Conservation (phyloP, 2,888 invertebrate genomes). For the Apamea anceps region DNA sequence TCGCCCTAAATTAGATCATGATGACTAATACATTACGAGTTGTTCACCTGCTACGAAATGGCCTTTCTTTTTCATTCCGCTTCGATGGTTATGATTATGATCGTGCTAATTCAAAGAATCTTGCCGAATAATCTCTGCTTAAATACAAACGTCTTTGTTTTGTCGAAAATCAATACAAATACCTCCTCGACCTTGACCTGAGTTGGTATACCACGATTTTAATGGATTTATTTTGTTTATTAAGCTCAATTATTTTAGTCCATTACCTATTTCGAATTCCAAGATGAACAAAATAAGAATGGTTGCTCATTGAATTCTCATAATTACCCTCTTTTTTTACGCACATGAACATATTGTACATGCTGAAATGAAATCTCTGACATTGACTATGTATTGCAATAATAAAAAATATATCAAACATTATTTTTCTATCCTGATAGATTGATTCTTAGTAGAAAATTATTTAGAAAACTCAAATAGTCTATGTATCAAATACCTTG, state of each 20-base stretch:
- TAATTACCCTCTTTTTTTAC: slow-evolving; percentile 41
- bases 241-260: not conserved
- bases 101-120: slow-evolving; percentile 83
- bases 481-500: slow-evolving; percentile 6
- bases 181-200: slow-evolving; percentile 89
- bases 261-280: not conserved
- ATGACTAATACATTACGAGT: slow-evolving; percentile 90
- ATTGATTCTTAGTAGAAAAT: slow-evolving; percentile 1
- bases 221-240: slow-evolving; percentile 34
- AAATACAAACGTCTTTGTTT: slow-evolving; percentile 79
- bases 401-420: not conserved
- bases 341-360: not conserved
- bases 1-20: slow-evolving; percentile 90
- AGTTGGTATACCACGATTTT: slow-evolving; percentile 66
- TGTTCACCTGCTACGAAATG: slow-evolving; percentile 90
- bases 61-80: slow-evolving; percentile 90
- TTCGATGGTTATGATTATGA: slow-evolving; percentile 88
- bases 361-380: not conserved
- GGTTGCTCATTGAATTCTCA: slow-evolving; percentile 4
- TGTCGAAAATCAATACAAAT: slow-evolving; percentile 90
- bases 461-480: slow-evolving; percentile 1
- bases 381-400: not conserved
- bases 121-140: slow-evolving; percentile 74
- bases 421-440: not conserved
- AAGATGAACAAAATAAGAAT: slow-evolving; percentile 6